These are phyloP conservation scores for Poicephalus gulielmi DNA, from an alignment of 2,113 vertebrate genomes.

Conservation along the genomic window DNA sequence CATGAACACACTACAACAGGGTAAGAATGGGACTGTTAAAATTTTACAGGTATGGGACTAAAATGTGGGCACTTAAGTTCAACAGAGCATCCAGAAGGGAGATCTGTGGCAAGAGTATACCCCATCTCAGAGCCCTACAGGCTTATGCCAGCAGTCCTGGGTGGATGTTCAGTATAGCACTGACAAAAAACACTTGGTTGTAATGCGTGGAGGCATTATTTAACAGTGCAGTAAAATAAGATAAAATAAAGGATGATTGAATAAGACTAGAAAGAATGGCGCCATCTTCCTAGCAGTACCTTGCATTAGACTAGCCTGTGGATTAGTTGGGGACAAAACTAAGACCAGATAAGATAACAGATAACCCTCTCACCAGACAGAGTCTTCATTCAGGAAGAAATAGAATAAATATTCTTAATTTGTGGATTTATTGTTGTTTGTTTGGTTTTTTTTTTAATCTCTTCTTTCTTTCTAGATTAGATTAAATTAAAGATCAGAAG, in stretches of 20 bases:
- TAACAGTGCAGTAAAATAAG: background rate
- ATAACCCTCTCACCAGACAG: background rate
- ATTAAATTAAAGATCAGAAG: background rate
- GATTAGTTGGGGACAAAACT: background rate
- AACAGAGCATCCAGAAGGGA: background rate
- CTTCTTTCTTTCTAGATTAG: background rate
- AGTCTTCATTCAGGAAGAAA: background rate
- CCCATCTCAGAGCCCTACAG: background rate
- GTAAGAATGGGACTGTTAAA: background rate
- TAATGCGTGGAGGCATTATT: background rate
- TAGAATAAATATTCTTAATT: background rate
- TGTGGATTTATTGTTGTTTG: background rate
- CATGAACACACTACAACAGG: background rate
- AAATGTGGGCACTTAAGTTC: background rate
- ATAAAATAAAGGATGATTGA: background rate
- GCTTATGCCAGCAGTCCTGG: background rate
- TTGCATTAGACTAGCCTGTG: background rate
- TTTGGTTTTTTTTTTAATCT: background rate
- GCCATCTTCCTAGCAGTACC: background rate
- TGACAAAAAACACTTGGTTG: background rate
- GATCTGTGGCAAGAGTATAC: background rate
- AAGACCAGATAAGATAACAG: background rate
- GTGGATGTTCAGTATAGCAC: background rate
- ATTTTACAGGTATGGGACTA: background rate
- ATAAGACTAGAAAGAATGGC: background rate